Conservation (phyloP, 2,888 invertebrate genomes). For the Cyclophora albipunctata region DNA sequence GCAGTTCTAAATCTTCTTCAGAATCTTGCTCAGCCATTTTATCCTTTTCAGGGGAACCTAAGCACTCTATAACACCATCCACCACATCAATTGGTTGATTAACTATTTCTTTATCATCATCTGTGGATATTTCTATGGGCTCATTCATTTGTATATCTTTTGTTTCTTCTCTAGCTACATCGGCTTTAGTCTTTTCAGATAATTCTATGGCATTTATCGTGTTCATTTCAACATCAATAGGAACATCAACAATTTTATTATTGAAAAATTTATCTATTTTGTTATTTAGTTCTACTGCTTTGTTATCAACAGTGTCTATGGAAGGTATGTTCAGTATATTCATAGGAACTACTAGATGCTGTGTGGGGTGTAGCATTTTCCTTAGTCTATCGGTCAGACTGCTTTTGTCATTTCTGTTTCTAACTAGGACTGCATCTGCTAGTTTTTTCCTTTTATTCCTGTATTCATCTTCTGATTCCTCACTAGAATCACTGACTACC, state of each 20-base stretch:
- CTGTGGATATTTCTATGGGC: slow-evolving; percentile 13
- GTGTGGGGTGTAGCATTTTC: slow-evolving; percentile 48
- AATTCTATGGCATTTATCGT: too few relatives aligned
- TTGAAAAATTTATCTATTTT: too few relatives aligned
- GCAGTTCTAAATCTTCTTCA: slow-evolving; percentile 64
- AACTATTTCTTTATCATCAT: slow-evolving; percentile 14
- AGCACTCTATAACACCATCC: slow-evolving; percentile 1
- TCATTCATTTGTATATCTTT: slow-evolving; percentile 3
- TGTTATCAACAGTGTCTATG: neutral
- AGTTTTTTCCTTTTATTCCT: slow-evolving; percentile 64
- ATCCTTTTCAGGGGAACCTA: neutral
- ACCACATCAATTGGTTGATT: neutral
- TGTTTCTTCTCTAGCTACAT: neutral
- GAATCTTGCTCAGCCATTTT: slow-evolving; percentile 36
- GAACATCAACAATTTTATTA: too few relatives aligned
- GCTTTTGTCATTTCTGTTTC: slow-evolving; percentile 48
- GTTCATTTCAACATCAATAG: too few relatives aligned
- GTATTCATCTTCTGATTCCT: slow-evolving; percentile 63
- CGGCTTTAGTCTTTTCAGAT: too few relatives aligned
- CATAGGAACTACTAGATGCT: slow-evolving; percentile 19
- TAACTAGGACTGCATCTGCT: slow-evolving; percentile 70
- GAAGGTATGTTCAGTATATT: neutral
- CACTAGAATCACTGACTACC: slow-evolving; percentile 49
- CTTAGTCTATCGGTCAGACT: slow-evolving; percentile 57
- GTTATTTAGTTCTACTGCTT: too few relatives aligned